A percentile compares a stretch with the other conserved stretches of the same genome.
These are phyloP conservation scores for Cephalopachus bancanus DNA, from an alignment of 2,797 vertebrate genomes.

Conservation along the genomic window DNA sequence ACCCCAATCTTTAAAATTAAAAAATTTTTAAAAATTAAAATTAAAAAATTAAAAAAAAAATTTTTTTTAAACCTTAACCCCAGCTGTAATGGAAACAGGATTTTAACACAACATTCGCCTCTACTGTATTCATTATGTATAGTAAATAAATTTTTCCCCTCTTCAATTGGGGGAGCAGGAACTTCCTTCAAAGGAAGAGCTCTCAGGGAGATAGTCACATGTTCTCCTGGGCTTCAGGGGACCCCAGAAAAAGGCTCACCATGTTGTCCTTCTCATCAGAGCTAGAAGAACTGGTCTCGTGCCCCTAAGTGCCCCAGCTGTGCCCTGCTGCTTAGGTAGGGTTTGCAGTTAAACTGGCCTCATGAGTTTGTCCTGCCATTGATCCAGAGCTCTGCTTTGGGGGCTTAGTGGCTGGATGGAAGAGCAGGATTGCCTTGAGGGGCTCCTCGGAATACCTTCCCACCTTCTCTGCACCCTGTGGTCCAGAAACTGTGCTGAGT, in stretches of 20 bases:
- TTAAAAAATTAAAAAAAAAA: too few relatives aligned
- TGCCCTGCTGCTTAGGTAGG: conserved; percentile 90
- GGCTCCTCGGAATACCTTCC: background rate
- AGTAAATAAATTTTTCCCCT: conserved; percentile 87
- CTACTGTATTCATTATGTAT: conserved; percentile 85
- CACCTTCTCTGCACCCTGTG: background rate
- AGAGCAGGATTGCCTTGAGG: rapidly evolving
- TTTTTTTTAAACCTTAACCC: background rate
- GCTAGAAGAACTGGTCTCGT: conserved; percentile 93
- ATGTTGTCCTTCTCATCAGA: conserved; percentile 95
- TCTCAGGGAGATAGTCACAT: conserved; percentile 86
- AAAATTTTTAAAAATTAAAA: too few relatives aligned
- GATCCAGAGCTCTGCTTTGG: conserved; percentile 87
- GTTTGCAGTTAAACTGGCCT: conserved; percentile 93
- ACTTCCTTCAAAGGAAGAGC: conserved; percentile 30
- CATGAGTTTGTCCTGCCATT: conserved; percentile 92
- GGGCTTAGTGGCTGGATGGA: conserved; percentile 90
- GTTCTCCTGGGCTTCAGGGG: conserved; percentile 93
- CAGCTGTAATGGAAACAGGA: background rate
- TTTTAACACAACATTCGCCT: conserved; percentile 87
- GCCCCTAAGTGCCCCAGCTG: conserved; percentile 93
- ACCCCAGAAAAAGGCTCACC: conserved; percentile 93
- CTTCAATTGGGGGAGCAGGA: conserved; percentile 73
- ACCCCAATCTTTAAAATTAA: too few relatives aligned
- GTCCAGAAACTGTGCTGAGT: background rate